phyloP scores from a whole-genome alignment of 2,797 vertebrate species.

The Brotula barbata region DNA sequence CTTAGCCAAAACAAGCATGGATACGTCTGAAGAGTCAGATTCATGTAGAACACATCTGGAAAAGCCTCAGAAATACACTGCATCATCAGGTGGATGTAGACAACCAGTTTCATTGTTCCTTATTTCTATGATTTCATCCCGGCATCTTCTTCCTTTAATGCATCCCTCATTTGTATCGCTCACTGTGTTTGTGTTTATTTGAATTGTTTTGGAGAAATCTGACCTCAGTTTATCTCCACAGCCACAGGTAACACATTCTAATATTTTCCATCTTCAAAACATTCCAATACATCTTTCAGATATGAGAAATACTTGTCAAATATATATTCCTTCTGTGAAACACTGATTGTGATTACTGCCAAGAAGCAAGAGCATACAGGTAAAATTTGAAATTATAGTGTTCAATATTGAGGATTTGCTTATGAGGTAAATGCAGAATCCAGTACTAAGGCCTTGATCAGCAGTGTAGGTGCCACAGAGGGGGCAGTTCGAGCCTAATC shows the following conservation, averaged over 20 bases:
- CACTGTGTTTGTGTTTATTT: slow-evolving; percentile 42
- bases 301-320: slow-evolving; percentile 18
- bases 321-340: slow-evolving; percentile 27
- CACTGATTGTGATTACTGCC: slow-evolving; percentile 13
- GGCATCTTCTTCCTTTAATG: slow-evolving; percentile 67
- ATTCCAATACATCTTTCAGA: slow-evolving; percentile 20
- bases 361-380: slow-evolving; percentile 4
- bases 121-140: slow-evolving; percentile 60
- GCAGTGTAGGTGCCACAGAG: slow-evolving; percentile 1
- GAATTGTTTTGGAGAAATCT: slow-evolving; percentile 19
- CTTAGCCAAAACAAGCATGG: slow-evolving; percentile 66
- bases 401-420: slow-evolving; percentile 3
- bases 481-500: neutral
- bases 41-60: slow-evolving; percentile 19
- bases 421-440: neutral
- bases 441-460: neutral
- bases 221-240: slow-evolving; percentile 48
- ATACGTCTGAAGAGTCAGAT: slow-evolving; percentile 4
- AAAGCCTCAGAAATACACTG: slow-evolving; percentile 63
- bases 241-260: slow-evolving; percentile 50
- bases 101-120: slow-evolving; percentile 74
- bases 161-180: slow-evolving; percentile 57
- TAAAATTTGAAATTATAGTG: neutral
- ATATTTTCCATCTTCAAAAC: slow-evolving; percentile 46
- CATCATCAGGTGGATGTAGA: slow-evolving; percentile 79